phyloP scores from a whole-genome alignment of 53 echinoderm and acorn worm species.

The Antedon mediterranea region DNA sequence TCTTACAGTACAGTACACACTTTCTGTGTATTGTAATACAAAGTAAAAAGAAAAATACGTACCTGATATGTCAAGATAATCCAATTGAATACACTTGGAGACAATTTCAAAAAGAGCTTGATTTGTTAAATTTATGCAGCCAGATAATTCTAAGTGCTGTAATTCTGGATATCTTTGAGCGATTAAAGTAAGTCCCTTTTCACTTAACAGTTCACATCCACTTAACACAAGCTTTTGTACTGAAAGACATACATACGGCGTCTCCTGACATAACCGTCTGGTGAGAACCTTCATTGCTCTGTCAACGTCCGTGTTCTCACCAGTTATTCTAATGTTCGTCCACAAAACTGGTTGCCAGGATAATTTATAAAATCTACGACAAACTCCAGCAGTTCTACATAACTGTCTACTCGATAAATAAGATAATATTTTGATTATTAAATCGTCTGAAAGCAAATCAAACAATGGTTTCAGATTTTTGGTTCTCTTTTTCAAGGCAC shows the following conservation, averaged over 20 bases:
- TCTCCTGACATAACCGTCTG: constrained; percentile 64
- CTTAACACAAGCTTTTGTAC: constrained; percentile 58
- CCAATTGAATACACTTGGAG: constrained; percentile 71
- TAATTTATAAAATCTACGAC: constrained; percentile 69
- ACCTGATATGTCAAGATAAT: constrained; percentile 86
- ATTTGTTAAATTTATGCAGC: constrained; percentile 73
- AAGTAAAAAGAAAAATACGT: constrained; percentile 3
- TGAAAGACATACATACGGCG: constrained; percentile 76
- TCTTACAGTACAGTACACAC: too few relatives aligned
- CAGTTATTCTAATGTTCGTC: constrained; percentile 51
- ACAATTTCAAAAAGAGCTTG: constrained; percentile 80
- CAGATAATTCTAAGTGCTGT: constrained; percentile 62
- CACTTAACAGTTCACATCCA: constrained; percentile 65
- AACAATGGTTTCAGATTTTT: constrained; percentile 31
- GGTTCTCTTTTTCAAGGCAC: background rate
- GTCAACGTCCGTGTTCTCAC: constrained; percentile 41
- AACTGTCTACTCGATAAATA: constrained; percentile 60
- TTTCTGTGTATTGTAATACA: too few relatives aligned
- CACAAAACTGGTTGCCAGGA: constrained; percentile 78
- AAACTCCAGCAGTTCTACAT: constrained; percentile 65
- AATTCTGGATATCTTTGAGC: constrained; percentile 71
- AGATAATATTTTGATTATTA: constrained; percentile 75
- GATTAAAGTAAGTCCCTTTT: constrained; percentile 38
- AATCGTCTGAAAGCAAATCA: constrained; percentile 46
- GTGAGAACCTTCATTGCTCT: constrained; percentile 56